These are phyloP conservation scores for Diarsia brunnea DNA, from an alignment of 2,888 invertebrate species.

Conservation along the genomic window DNA sequence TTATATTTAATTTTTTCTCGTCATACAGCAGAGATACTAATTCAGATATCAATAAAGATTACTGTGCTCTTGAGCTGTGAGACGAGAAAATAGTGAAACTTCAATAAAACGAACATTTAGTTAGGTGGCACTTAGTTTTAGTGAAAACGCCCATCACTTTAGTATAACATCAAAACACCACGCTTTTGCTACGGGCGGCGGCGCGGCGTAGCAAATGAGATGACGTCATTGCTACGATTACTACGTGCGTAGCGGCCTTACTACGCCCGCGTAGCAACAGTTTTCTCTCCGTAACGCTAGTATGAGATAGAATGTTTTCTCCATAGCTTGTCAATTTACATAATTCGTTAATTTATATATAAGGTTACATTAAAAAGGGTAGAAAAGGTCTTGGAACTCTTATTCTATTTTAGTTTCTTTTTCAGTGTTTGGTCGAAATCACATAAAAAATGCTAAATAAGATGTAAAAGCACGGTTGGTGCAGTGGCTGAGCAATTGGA, in stretches of 20 bases:
- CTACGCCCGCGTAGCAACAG: slow-evolving; percentile 30
- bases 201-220: slow-evolving; percentile 27
- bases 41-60: not conserved
- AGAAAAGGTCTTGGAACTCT: not conserved
- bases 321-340: not conserved
- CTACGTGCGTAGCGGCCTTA: slow-evolving; percentile 38
- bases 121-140: not conserved
- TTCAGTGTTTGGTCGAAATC: not conserved
- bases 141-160: not conserved
- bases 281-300: not conserved
- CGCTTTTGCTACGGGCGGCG: slow-evolving; percentile 28
- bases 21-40: not conserved
- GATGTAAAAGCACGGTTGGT: too few species aligned
- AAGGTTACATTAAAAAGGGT: slow-evolving; percentile 6
- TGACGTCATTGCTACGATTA: slow-evolving; percentile 34
- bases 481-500: too few species aligned
- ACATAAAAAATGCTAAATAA: not conserved
- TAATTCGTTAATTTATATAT: not conserved
- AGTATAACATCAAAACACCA: not conserved
- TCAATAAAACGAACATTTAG: not conserved
- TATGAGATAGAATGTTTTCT: not conserved
- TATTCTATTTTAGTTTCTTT: not conserved
- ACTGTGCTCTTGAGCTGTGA: not conserved
- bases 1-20: too few species aligned
- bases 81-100: not conserved